A percentile compares a stretch with the other conserved stretches of the same genome.
phyloP scores from a whole-genome alignment of 2,888 invertebrate species.

The Netelia inedita region DNA sequence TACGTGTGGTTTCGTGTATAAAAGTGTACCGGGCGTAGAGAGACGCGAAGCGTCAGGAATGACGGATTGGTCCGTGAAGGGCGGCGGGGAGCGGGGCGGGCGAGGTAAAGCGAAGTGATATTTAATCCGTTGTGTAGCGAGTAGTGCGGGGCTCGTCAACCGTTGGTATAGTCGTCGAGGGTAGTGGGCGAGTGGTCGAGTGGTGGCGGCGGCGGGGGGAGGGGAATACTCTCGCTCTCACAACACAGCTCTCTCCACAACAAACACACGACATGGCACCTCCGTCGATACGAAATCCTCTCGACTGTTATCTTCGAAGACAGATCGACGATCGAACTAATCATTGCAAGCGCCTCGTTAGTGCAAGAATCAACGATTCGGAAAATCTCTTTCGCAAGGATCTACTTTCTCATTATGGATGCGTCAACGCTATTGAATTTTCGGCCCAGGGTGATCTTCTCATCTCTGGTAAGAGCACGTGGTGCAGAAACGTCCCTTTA shows the following conservation, averaged over 20 bases:
- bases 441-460: conserved; percentile 94
- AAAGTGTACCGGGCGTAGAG: no score
- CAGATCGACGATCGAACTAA: conserved; percentile 88
- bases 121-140: no score
- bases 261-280: conserved; percentile 82
- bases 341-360: conserved; percentile 88
- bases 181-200: background rate
- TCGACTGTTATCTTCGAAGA: conserved; percentile 88
- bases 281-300: conserved; percentile 86
- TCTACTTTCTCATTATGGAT: conserved; percentile 96
- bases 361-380: conserved; percentile 88
- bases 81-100: no score
- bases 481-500: background rate
- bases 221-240: background rate
- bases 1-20: no score
- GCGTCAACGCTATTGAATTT: conserved; percentile 98
- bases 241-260: background rate
- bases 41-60: no score
- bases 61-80: no score
- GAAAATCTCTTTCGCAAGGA: conserved; percentile 93
- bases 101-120: no score
- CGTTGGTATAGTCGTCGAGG: no score
- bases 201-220: background rate
- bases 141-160: no score
- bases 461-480: conserved; percentile 91